A percentile compares a stretch with the other conserved stretches of the same genome.
Conservation (phyloP, 2,113 vertebrate species). For the Probosciger aterrimus region DNA sequence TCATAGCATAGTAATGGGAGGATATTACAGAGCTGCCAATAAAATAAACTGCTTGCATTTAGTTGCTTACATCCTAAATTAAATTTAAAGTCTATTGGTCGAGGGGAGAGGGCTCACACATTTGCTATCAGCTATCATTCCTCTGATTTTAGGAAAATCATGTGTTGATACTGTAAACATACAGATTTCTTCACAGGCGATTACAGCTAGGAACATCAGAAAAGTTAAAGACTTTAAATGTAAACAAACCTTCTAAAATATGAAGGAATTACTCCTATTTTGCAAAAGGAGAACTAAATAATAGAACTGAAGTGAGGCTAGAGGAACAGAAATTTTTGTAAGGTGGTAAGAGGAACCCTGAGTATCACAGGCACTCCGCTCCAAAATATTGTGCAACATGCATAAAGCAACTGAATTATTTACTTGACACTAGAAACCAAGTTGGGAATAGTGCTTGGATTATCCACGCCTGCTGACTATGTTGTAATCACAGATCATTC, state of each 20-base stretch:
- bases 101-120: fast-evolving
- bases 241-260: background rate
- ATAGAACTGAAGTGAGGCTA: background rate
- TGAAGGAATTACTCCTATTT: background rate
- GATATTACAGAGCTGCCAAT: background rate
- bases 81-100: background rate
- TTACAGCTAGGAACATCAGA: background rate
- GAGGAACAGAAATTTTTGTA: background rate
- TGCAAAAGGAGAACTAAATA: background rate
- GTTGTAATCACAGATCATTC: background rate
- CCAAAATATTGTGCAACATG: background rate
- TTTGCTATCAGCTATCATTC: background rate
- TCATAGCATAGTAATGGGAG: background rate
- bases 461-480: background rate
- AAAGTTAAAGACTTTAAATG: background rate
- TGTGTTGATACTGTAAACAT: background rate
- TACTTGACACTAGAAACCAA: background rate
- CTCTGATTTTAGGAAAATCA: background rate
- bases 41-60: background rate
- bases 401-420: background rate
- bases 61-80: background rate
- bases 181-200: background rate
- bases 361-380: background rate
- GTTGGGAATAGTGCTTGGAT: background rate
- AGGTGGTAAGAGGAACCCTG: background rate